A percentile compares a stretch with the other conserved stretches of the same genome.
Evolutionary conservation across 2,888 invertebrate species (phyloP).

Genomic region (Nezara viridula): DNA sequence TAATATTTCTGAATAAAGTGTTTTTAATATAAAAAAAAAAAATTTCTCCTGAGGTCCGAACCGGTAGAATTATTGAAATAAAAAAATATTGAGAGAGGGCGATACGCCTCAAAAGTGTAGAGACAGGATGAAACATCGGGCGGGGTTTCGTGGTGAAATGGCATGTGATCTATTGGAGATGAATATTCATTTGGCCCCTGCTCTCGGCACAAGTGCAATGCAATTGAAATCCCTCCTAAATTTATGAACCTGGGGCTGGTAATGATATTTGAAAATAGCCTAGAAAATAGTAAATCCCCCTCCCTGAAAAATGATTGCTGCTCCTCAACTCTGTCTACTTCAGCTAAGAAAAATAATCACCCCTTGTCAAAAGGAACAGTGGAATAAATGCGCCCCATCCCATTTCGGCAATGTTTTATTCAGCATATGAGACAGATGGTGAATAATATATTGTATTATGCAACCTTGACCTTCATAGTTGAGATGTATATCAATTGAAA

Average conservation of each 20-base stretch:
- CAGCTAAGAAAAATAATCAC: conserved; percentile 13
- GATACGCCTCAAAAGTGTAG: not conserved
- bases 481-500: not conserved
- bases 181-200: not conserved
- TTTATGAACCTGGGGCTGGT: conserved; percentile 10
- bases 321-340: not conserved
- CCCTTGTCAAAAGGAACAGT: not conserved
- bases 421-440: conserved; percentile 6
- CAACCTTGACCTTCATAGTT: not conserved
- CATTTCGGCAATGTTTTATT: not conserved
- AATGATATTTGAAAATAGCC: not conserved
- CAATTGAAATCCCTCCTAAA: not conserved
- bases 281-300: not conserved
- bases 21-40: too few relatives aligned
- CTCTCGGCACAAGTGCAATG: not conserved
- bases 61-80: not conserved
- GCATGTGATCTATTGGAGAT: conserved; percentile 5
- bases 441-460: not conserved
- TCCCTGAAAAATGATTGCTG: not conserved
- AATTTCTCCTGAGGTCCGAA: too few relatives aligned
- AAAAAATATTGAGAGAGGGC: not conserved
- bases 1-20: too few relatives aligned
- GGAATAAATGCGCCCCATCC: not conserved
- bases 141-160: not conserved
- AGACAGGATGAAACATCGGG: not conserved